Base-by-base conservation (phyloP, 1,140 invertebrate genomes). In the Panonychus citri region DNA sequence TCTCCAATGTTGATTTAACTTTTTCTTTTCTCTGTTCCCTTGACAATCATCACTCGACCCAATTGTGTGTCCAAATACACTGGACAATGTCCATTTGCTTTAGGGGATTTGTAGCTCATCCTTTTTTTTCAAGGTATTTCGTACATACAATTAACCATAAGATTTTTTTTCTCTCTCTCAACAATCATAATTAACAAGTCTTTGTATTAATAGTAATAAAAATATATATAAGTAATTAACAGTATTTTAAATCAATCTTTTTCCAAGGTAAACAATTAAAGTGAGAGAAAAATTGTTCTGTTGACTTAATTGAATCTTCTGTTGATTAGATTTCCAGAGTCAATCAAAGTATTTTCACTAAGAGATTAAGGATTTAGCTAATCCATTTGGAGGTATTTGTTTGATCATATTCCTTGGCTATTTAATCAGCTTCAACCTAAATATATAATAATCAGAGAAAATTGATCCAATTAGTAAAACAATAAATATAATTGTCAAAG, bases 401-500 rank as follows among this genome's bases (percentile, higher is more conserved):
- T 19, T 46, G 5, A 46, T 46, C 15, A n/a, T 46, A 8, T 62
- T 76, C 77, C 58, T 87, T 79, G 19, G 78, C 72, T 15, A 89
- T 65, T 69, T 81, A 76, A 62, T 93, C 85, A 0, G 74, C 85
- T 65, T 51, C 49, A 13, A 51, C 25, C 43, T 46, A 19, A n/a
- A 4, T n/a, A 10, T 5, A 0, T 34, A 12, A 46, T n/a, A 19
- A 10, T 10, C 2, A 46, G 10, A n/a, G 3, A 7, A 17, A 40
- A n/a, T 40, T 3, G 19, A 40, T 1, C 13, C 19, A 17, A n/a
- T 40, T 40, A 40, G 39, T 7, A 3, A 40, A 40, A 40, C 13
- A 40, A 17, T 40, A n/a, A 13, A 40, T 3, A 1, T 17, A 46
- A n/a, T 2, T 19, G 5, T 10, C 8, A 46, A 7, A 34, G 1